phyloP scores from a whole-genome alignment of 2,888 invertebrate species.

The Colostygia pectinataria region DNA sequence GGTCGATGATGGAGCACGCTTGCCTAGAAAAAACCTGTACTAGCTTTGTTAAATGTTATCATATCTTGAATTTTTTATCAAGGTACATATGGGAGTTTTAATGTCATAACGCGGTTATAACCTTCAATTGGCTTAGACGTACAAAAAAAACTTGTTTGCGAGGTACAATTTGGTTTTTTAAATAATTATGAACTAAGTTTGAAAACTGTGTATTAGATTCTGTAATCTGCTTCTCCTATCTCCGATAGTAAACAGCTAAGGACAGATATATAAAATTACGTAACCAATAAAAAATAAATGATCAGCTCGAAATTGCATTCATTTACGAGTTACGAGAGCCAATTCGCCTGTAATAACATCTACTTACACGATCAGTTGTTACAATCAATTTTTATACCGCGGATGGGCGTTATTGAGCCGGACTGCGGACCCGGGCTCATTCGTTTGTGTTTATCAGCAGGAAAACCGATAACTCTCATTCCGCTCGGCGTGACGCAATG shows the following conservation, averaged over 20 bases:
- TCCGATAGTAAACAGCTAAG: slow-evolving; percentile 60
- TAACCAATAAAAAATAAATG: slow-evolving; percentile 63
- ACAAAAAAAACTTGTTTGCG: too few species aligned
- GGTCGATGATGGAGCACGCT: too few species aligned
- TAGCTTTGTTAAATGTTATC: too few species aligned
- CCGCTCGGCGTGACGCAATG: slow-evolving; percentile 77
- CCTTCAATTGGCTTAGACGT: too few species aligned
- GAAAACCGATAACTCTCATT: slow-evolving; percentile 78
- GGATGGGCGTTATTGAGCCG: slow-evolving; percentile 64
- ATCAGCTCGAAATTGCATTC: slow-evolving; percentile 35
- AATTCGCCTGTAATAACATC: slow-evolving; percentile 26
- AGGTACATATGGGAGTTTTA: too few species aligned
- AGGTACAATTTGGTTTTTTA: too few species aligned
- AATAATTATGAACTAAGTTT: too few species aligned
- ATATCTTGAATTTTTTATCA: too few species aligned
- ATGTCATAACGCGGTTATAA: too few species aligned
- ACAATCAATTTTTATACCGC: slow-evolving; percentile 71
- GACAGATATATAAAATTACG: slow-evolving; percentile 61
- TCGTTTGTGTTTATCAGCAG: slow-evolving; percentile 77
- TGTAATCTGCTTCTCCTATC: slow-evolving; percentile 41
- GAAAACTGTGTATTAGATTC: slow-evolving; percentile 23
- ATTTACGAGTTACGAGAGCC: slow-evolving; percentile 13
- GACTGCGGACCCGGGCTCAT: slow-evolving; percentile 60
- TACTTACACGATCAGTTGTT: slow-evolving; percentile 45
- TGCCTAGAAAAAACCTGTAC: too few species aligned